Evolutionary conservation across 2,888 invertebrate genomes (phyloP), one percentile per base, ranked within the genome.

Genomic region (Lithophane semibrunnea): DNA sequence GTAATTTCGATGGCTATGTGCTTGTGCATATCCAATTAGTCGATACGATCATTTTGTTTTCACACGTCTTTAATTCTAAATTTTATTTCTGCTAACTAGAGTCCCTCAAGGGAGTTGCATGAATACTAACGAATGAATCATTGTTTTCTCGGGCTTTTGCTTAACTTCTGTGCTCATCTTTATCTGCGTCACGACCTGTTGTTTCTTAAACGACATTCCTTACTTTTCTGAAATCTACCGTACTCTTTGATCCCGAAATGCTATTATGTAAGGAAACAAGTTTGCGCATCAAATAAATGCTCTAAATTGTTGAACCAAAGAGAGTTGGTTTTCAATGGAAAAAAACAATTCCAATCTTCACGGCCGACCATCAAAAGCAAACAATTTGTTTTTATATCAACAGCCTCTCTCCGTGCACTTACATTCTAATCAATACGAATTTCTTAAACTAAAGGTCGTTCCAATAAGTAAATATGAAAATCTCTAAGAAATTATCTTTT

Each of bases 371-470:
- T 84, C 37, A 65, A 77, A 71, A 29, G 18, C 67, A 67, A 64
- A 74, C 44, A 44, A 60, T 58, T 56, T 21, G 0, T 21, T 68
- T 54, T 16, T 52, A 29, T 18, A 42, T 54, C 49, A 13, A 52
- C 1, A 63, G 2, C 54, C 85, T 75, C 60, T 73, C 75, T 80
- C 58, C 66, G 21, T 80, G 74, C 81, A 58, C 63, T 69, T 72
- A 69, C 68, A 84, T 77, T 85, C 65, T 72, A 74, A 81, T 85
- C 75, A 61, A 85, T 77, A 85, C 16, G 10, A 12, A 69, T 66
- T 76, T 74, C 54, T 77, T 74, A 63, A 58, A 71, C 49, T 24
- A 60, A 56, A 61, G 67, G 42, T 65, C 70, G 24, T 56, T 60
- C 47, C n/a, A 68, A 56, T 69, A 29, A 49, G 58, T 58, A 60